Conservation (phyloP, 2,113 vertebrate genomes). For the Grantiella picta region DNA sequence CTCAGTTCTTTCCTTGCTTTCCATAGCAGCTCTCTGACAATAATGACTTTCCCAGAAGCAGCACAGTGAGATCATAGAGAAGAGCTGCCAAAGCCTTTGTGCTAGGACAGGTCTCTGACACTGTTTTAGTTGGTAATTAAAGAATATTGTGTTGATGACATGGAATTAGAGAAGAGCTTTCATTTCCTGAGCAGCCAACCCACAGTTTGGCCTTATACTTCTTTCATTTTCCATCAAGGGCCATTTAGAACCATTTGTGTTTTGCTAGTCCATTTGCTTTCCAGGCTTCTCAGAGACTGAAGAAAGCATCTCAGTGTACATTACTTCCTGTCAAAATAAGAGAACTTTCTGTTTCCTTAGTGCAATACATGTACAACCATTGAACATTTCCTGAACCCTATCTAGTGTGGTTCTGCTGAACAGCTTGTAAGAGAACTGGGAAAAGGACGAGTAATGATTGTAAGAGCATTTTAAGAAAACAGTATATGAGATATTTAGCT, state of each 20-base stretch:
- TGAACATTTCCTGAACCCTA: neutral
- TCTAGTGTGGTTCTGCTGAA: neutral
- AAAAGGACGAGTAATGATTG: neutral
- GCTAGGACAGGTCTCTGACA: neutral
- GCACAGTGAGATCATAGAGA: neutral
- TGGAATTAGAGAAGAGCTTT: neutral
- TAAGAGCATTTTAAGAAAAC: neutral
- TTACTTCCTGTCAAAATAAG: neutral
- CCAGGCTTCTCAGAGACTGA: neutral
- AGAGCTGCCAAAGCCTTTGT: neutral
- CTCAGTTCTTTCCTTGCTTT: neutral
- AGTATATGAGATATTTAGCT: neutral
- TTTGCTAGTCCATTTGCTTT: neutral
- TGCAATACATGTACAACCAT: neutral
- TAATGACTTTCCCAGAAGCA: neutral
- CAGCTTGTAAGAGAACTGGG: neutral
- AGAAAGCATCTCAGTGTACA: neutral
- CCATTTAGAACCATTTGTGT: neutral
- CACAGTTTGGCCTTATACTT: neutral
- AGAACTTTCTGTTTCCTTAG: neutral
- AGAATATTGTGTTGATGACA: neutral
- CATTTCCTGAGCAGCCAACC: neutral
- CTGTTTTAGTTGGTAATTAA: neutral
- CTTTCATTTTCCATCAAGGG: neutral
- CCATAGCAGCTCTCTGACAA: neutral